Percentiles rank a stretch among this genome's conserved stretches.
These are phyloP conservation scores for Ormyrus pomaceus DNA, from an alignment of 2,888 invertebrate genomes.

Conservation along the genomic window DNA sequence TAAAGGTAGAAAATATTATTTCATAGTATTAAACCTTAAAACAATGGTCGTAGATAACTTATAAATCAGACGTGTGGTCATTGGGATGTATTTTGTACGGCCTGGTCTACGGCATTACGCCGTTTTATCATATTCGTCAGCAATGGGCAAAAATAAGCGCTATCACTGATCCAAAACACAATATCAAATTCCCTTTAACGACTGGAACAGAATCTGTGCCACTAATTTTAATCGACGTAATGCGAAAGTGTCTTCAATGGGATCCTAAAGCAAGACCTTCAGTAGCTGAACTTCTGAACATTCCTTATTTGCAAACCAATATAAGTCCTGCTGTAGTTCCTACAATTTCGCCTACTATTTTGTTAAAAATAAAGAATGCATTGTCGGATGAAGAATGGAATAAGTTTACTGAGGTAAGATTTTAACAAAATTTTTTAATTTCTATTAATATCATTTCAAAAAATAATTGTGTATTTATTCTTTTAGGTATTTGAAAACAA, in stretches of 20 bases:
- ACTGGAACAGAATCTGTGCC: conserved; percentile 78
- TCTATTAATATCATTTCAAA: not conserved
- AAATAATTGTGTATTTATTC: conserved; percentile 9
- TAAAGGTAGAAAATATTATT: not conserved
- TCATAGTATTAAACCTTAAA: conserved; percentile 8
- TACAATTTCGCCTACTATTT: conserved; percentile 64
- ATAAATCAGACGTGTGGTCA: conserved; percentile 98
- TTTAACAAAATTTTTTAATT: not conserved
- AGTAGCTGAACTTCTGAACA: conserved; percentile 83
- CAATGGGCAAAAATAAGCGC: conserved; percentile 86
- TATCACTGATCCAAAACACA: conserved; percentile 84
- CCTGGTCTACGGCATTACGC: conserved; percentile 92
- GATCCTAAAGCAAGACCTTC: conserved; percentile 85
- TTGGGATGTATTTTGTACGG: conserved; percentile 97
- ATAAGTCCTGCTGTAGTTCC: conserved; percentile 37
- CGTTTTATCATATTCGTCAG: conserved; percentile 89
- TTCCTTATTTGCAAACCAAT: conserved; percentile 73
- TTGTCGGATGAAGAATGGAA: conserved; percentile 71
- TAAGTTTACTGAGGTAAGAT: conserved; percentile 66
- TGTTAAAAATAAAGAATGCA: conserved; percentile 68
- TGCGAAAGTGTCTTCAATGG: conserved; percentile 85
- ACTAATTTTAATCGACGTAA: conserved; percentile 79
- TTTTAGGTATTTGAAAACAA: conserved; percentile 57
- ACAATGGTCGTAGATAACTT: conserved; percentile 82
- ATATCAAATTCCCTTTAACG: conserved; percentile 81